phyloP scores from a whole-genome alignment of 2,888 invertebrate species.

The Cartodere bifasciata region DNA sequence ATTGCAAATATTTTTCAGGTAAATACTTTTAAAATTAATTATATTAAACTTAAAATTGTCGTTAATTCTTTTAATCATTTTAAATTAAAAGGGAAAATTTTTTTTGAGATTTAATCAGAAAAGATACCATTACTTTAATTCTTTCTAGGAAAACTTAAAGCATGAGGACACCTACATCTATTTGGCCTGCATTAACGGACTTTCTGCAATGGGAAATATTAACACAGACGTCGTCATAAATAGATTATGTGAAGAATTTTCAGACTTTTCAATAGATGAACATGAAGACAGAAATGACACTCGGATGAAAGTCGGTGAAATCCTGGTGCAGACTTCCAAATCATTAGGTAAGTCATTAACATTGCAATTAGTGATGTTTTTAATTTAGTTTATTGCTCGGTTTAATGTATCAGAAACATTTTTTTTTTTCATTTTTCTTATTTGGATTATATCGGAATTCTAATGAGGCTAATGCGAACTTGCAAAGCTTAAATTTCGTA shows the following conservation, averaged over 20 bases:
- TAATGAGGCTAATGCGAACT: no score
- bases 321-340: constrained; percentile 59
- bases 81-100: no score
- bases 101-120: neutral
- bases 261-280: constrained; percentile 26
- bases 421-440: no score
- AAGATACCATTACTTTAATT: neutral
- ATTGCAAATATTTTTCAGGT: constrained; percentile 63
- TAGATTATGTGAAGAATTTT: constrained; percentile 54
- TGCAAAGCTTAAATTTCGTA: no score
- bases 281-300: constrained; percentile 42
- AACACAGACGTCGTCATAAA: constrained; percentile 43
- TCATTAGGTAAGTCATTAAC: constrained; percentile 45
- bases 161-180: constrained; percentile 75
- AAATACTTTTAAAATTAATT: no score
- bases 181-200: constrained; percentile 61
- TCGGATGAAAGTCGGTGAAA: constrained; percentile 70
- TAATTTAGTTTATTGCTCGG: no score
- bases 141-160: constrained; percentile 54
- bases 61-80: no score
- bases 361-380: neutral
- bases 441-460: no score
- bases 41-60: no score
- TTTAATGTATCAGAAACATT: no score
- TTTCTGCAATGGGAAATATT: constrained; percentile 52